Conservation (phyloP, 2,888 invertebrate species). For the Bellardia pandia region DNA sequence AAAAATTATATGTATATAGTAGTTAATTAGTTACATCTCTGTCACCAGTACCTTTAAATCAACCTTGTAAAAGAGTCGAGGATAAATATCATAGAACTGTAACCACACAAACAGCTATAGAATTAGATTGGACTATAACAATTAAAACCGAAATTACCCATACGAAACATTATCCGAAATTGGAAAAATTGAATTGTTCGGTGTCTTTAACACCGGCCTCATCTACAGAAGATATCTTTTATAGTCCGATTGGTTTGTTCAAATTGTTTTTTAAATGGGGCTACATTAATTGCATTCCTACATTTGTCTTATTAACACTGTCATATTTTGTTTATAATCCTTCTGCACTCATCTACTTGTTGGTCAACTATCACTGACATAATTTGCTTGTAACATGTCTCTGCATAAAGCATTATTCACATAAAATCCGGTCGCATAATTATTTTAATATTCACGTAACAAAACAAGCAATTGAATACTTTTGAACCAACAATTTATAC, state of each 20-base stretch:
- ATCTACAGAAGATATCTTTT: conserved; percentile 82
- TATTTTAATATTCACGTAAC: no score
- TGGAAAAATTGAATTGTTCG: conserved; percentile 57
- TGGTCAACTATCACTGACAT: no score
- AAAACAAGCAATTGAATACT: no score
- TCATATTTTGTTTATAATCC: neutral
- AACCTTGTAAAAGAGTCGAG: conserved; percentile 68
- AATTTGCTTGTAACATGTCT: no score
- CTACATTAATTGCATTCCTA: neutral
- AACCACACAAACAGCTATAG: conserved; percentile 65
- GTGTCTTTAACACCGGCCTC: conserved; percentile 73
- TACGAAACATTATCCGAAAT: conserved; percentile 32
- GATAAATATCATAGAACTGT: conserved; percentile 60
- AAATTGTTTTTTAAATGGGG: neutral
- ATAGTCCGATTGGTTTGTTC: conserved; percentile 83
- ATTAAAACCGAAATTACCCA: conserved; percentile 68
- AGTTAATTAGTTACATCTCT: conserved; percentile 12
- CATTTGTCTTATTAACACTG: neutral
- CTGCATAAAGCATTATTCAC: no score
- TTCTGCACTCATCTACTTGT: no score
- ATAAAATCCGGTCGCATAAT: no score
- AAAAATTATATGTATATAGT: neutral
- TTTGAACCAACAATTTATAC: no score
- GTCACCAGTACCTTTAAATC: conserved; percentile 58
- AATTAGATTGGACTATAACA: conserved; percentile 68